Percentiles rank a stretch among this genome's conserved stretches.
Conservation (phyloP, 1,140 invertebrate species). For the Sycobia sp. region DNA sequence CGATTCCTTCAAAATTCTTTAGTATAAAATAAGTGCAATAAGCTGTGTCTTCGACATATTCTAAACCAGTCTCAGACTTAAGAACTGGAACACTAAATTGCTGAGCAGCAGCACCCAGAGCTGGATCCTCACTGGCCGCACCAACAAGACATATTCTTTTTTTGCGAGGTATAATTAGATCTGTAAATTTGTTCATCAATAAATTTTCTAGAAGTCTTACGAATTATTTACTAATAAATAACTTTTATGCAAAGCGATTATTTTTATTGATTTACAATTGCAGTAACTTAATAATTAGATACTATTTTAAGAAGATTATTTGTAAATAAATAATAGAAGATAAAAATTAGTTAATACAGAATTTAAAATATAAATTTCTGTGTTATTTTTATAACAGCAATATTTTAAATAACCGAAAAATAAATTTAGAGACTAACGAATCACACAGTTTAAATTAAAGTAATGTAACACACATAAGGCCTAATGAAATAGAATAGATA, state of each 20-base stretch:
- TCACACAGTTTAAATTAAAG: slow-evolving; percentile 4
- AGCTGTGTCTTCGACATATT: slow-evolving; percentile 64
- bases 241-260: too few relatives aligned
- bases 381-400: neutral
- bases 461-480: too few relatives aligned
- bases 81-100: slow-evolving; percentile 70
- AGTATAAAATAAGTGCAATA: slow-evolving; percentile 75
- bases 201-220: neutral
- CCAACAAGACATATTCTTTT: slow-evolving; percentile 71
- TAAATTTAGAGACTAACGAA: neutral
- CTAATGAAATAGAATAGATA: too few relatives aligned
- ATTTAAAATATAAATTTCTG: neutral
- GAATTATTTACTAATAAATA: too few relatives aligned
- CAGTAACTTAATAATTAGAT: too few relatives aligned
- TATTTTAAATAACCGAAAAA: neutral
- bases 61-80: slow-evolving; percentile 66
- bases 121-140: slow-evolving; percentile 60
- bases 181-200: too few relatives aligned
- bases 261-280: too few relatives aligned
- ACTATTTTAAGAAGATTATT: neutral
- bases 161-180: slow-evolving; percentile 54
- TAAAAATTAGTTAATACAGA: too few relatives aligned
- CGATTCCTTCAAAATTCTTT: slow-evolving; percentile 71
- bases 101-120: slow-evolving; percentile 65
- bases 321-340: neutral